Evolutionary conservation across 2,888 invertebrate genomes (phyloP).

Genomic region (Zele albiditarsus): DNA sequence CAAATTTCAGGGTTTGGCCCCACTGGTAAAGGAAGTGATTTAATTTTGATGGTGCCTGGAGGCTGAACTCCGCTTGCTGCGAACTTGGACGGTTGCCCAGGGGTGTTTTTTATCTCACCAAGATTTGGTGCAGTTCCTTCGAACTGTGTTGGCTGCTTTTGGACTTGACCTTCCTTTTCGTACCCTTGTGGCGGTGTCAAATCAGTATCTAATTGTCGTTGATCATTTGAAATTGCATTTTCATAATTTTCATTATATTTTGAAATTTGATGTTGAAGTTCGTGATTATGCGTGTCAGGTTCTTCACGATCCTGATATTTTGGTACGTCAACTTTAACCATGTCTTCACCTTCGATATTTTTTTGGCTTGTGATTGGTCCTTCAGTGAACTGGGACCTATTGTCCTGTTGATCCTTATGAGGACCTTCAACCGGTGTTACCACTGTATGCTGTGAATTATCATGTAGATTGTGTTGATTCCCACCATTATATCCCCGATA

Average conservation of each 20-base stretch:
- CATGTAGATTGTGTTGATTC: background rate
- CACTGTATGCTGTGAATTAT: slow-evolving; percentile 8
- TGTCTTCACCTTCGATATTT: background rate
- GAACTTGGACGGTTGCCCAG: slow-evolving; percentile 64
- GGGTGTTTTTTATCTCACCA: slow-evolving; percentile 53
- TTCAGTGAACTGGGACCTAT: background rate
- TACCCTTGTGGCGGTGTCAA: slow-evolving; percentile 11
- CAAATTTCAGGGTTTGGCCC: slow-evolving; percentile 78
- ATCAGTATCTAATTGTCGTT: slow-evolving; percentile 5
- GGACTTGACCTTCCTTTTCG: slow-evolving; percentile 14
- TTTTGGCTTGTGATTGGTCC: background rate
- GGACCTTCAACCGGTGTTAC: background rate
- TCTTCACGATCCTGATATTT: background rate
- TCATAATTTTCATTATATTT: slow-evolving; percentile 30
- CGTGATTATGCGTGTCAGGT: background rate
- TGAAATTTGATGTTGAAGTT: slow-evolving; percentile 13
- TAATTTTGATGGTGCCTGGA: slow-evolving; percentile 73
- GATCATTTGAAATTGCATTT: slow-evolving; percentile 18
- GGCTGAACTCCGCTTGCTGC: slow-evolving; percentile 73
- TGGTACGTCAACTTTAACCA: background rate
- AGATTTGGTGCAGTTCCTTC: slow-evolving; percentile 47
- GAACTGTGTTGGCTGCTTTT: slow-evolving; percentile 22
- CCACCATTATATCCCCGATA: background rate
- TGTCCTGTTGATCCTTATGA: background rate
- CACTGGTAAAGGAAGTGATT: slow-evolving; percentile 77